Conservation (phyloP, 2,888 invertebrate genomes). For the Eupithecia subfuscata region DNA sequence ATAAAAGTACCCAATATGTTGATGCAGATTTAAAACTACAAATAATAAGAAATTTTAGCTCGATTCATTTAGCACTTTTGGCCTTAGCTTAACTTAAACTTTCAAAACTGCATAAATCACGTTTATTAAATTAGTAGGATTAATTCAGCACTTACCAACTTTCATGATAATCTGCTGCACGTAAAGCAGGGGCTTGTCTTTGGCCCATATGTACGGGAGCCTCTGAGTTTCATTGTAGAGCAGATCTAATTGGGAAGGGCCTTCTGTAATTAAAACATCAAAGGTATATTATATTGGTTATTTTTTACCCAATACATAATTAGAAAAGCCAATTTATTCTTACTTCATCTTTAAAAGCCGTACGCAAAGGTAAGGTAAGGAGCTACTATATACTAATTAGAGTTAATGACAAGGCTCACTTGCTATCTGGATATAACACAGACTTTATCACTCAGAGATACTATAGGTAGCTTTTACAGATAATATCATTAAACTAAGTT, state of each 20-base stretch:
- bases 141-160: conserved; percentile 65
- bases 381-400: neutral
- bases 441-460: neutral
- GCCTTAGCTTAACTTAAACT: no score
- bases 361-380: neutral
- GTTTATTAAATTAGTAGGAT: neutral
- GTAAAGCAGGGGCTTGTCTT: conserved; percentile 87
- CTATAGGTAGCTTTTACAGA: neutral
- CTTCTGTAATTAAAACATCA: conserved; percentile 54
- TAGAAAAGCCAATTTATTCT: neutral
- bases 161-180: conserved; percentile 90
- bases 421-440: neutral
- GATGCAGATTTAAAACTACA: no score
- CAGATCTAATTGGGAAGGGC: conserved; percentile 59
- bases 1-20: no score
- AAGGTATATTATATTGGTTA: neutral
- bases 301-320: neutral
- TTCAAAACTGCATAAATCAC: no score
- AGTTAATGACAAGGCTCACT: neutral
- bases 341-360: neutral
- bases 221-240: conserved; percentile 76
- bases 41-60: no score
- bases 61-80: no score
- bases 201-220: conserved; percentile 85
- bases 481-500: neutral